phyloP scores from a whole-genome alignment of 2,888 invertebrate species.

The Hymenopus coronatus region DNA sequence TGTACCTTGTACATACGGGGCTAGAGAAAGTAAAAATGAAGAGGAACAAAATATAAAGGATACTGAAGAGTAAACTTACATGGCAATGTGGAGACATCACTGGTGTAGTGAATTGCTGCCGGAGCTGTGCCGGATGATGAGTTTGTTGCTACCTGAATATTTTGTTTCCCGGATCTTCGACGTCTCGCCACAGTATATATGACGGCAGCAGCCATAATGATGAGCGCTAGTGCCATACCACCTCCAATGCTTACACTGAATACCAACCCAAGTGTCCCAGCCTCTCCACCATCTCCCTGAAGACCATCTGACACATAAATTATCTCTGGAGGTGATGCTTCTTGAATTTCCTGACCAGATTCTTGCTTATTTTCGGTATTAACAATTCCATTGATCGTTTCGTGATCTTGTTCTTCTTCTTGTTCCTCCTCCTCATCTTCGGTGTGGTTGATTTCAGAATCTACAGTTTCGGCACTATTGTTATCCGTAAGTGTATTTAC shows the following conservation, averaged over 20 bases:
- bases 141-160: background rate
- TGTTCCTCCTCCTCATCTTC: background rate
- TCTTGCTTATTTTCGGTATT: background rate
- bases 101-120: background rate
- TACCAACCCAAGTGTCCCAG: background rate
- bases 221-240: slow-evolving; percentile 18
- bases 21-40: no score
- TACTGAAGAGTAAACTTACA: background rate
- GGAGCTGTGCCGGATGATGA: background rate
- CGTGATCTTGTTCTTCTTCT: background rate
- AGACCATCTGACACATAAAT: slow-evolving; percentile 1
- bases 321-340: background rate
- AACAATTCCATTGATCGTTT: background rate
- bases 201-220: slow-evolving; percentile 8
- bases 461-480: background rate
- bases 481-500: background rate
- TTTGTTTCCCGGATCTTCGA: background rate
- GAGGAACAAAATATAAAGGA: no score
- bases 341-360: background rate
- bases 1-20: no score
- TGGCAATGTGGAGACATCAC: background rate
- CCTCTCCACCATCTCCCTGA: background rate
- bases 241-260: slow-evolving; percentile 8
- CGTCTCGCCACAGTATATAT: background rate
- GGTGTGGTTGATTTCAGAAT: background rate